phyloP scores from a whole-genome alignment of 2,888 invertebrate species.

The Drosophila aldrichi region DNA sequence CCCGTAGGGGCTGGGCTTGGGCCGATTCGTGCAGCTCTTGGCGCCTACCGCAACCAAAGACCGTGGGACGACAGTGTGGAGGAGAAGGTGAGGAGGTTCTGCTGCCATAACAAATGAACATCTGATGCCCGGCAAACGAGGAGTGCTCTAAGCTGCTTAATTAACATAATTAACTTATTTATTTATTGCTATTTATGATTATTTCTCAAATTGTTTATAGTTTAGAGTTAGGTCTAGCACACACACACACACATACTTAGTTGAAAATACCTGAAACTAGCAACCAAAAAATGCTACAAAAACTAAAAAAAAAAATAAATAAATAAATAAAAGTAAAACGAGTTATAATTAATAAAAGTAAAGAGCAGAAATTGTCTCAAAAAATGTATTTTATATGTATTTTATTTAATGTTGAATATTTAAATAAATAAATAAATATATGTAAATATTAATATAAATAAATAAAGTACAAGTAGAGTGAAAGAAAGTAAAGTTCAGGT shows the following conservation, averaged over 20 bases:
- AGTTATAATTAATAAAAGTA: constrained; percentile 43
- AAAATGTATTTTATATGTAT: constrained; percentile 48
- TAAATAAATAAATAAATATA: constrained; percentile 37
- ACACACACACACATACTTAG: constrained; percentile 71
- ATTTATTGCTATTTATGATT: constrained; percentile 34
- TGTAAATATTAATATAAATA: constrained; percentile 44
- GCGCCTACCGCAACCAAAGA: constrained; percentile 68
- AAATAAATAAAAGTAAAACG: constrained; percentile 6
- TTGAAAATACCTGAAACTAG: constrained; percentile 60
- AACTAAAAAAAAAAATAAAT: constrained; percentile 72
- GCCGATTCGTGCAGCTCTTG: constrained; percentile 61
- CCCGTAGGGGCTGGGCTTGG: constrained; percentile 44
- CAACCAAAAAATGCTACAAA: constrained; percentile 79
- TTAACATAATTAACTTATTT: constrained; percentile 47
- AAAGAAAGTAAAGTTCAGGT: constrained; percentile 18
- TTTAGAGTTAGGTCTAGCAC: constrained; percentile 54
- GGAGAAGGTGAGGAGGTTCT: constrained; percentile 48
- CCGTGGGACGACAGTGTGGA: constrained; percentile 35
- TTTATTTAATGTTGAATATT: constrained; percentile 60
- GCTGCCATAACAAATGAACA: constrained; percentile 68
- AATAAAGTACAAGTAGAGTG: constrained; percentile 29
- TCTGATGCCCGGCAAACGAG: constrained; percentile 48
- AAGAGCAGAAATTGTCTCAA: constrained; percentile 51
- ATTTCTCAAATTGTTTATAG: constrained; percentile 58
- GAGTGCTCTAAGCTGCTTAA: constrained; percentile 57